Evolutionary conservation across 2,797 vertebrate species (phyloP), one percentile per base, ranked within the genome.

Genomic region (Phylloscopus collybita): DNA sequence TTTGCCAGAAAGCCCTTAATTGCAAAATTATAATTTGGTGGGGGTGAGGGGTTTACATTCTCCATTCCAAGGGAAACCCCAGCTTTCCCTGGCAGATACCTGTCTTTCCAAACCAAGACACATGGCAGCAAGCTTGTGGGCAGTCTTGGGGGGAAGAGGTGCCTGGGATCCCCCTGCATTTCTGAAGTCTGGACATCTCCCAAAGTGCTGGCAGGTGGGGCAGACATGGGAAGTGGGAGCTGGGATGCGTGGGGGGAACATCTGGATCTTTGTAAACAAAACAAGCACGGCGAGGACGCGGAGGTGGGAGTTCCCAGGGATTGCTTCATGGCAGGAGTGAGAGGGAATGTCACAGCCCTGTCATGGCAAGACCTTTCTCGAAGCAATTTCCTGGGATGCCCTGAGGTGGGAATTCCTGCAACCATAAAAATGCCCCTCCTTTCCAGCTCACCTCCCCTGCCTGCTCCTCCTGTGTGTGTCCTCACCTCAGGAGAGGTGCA

Each of bases 181-280:
- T 56, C 25, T 70, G 56, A 82, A 44, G 47, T 20, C 42, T 74
- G 23, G 40, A 5, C 62, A 8, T 34, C 4, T 5, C 40, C 36
- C 32, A 34, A 42, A 25, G 19, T 42, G 45, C 61, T 83, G 69
- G 32, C 16, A 80, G 32, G 19, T 27, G 20, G 2, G 26, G 20
- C 20, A 72, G 62, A 60, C 15, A 44, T 0, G 0, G 26, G 30
- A 21, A 87, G 21, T 4, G 11, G 26, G 23, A 85, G 16, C 57
- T 80, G 0, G 0, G 22, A 16, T 6, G 17, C 4, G 2, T 49
- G 45, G 0, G n/a, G 6, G n/a, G 45, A 91, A 54, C n/a, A 67
- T 42, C 42, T 80, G 67, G 21, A 45, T 34, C 54, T 69, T 23
- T 11, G 17, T 17, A 49, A 91, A 34, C 34, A 54, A 65, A 78